phyloP scores from a whole-genome alignment of 2,113 vertebrate species.

The Sebastes fasciatus region DNA sequence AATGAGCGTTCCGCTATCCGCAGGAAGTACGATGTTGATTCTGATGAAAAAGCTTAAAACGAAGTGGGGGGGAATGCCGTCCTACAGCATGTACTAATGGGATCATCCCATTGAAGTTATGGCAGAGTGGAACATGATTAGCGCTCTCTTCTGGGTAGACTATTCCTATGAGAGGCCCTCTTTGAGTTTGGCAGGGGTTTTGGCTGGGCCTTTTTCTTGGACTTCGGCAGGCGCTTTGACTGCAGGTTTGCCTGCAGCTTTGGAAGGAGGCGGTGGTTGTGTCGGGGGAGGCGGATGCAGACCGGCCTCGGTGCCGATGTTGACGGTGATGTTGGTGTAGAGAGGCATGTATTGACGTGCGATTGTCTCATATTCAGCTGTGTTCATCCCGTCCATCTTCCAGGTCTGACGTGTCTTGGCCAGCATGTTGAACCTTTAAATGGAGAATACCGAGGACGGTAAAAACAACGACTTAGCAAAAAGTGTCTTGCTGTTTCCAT shows the following conservation, averaged over 20 bases:
- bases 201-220: background rate
- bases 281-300: constrained; percentile 25
- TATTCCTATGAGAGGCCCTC: constrained; percentile 23
- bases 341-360: constrained; percentile 82
- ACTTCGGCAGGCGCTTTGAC: background rate
- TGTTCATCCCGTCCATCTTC: constrained; percentile 85
- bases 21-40: constrained; percentile 13
- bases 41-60: background rate
- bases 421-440: constrained; percentile 85
- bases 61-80: too few species aligned
- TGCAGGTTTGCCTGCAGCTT: constrained; percentile 10
- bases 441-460: background rate
- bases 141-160: background rate
- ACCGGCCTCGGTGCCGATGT: constrained; percentile 80
- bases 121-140: constrained; percentile 16
- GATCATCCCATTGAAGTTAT: constrained; percentile 23
- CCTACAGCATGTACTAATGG: constrained; percentile 13
- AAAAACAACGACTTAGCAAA: background rate
- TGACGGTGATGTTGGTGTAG: constrained; percentile 88
- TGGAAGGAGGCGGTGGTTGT: background rate
- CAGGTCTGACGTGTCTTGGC: constrained; percentile 83
- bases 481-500: background rate
- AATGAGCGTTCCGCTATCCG: background rate
- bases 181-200: constrained; percentile 23
- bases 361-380: constrained; percentile 78